phyloP scores from a whole-genome alignment of 2,888 invertebrate genomes.

The Chouioia cunea region DNA sequence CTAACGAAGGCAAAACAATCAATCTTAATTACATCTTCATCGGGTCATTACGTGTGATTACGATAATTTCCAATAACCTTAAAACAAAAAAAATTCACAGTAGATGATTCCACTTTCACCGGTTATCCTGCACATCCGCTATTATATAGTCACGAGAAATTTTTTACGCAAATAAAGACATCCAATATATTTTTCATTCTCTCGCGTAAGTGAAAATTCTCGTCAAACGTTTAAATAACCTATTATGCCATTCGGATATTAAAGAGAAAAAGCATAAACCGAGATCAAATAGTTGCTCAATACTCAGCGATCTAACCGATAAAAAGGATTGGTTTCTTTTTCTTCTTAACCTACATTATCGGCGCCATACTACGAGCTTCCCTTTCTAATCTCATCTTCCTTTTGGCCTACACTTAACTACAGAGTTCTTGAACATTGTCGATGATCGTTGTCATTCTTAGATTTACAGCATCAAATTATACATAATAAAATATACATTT shows the following conservation, averaged over 20 bases:
- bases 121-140: background rate
- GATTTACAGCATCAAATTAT: too few species aligned
- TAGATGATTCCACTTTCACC: constrained; percentile 4
- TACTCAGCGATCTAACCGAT: constrained; percentile 24
- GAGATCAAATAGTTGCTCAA: constrained; percentile 30
- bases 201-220: too few species aligned
- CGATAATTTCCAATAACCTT: constrained; percentile 2
- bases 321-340: constrained; percentile 36
- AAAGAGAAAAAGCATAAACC: background rate
- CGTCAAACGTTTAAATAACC: too few species aligned
- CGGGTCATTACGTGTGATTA: background rate
- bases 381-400: constrained; percentile 21
- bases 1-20: too few species aligned
- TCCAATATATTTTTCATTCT: too few species aligned
- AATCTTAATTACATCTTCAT: too few species aligned
- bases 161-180: background rate
- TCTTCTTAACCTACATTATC: constrained; percentile 2
- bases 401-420: background rate
- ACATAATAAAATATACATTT: too few species aligned
- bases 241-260: too few species aligned
- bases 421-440: constrained; percentile 19
- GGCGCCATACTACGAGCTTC: constrained; percentile 19
- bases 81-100: too few species aligned
- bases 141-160: background rate
- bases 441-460: background rate